Conservation (phyloP, 2,797 vertebrate genomes). For the Echiichthys vipera region DNA sequence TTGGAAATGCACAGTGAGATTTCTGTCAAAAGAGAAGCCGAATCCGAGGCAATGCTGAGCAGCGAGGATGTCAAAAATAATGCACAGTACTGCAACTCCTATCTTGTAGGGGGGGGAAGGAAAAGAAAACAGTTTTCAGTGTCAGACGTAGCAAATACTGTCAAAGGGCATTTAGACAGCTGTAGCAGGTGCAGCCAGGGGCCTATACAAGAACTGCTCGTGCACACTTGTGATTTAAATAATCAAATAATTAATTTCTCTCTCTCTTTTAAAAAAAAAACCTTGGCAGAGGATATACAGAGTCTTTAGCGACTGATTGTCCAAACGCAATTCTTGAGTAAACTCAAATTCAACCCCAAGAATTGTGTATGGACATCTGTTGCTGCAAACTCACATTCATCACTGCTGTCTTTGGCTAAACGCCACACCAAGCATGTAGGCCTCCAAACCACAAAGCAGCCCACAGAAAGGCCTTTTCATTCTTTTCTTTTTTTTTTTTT, state of each 20-base stretch:
- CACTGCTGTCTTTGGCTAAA: conserved; percentile 69
- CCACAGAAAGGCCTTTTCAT: conserved; percentile 39
- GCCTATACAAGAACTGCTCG: conserved; percentile 44
- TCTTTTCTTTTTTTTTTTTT: no score
- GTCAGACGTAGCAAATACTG: conserved; percentile 55
- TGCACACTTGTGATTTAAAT: conserved; percentile 42
- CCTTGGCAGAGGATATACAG: conserved; percentile 51
- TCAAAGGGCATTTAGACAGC: conserved; percentile 58
- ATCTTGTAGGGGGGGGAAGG: neutral
- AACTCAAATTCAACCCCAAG: conserved; percentile 92
- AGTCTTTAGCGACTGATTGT: conserved; percentile 96
- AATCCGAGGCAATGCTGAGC: conserved; percentile 49
- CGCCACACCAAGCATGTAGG: conserved; percentile 54
- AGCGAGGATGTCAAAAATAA: conserved; percentile 52
- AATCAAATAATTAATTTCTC: conserved; percentile 33
- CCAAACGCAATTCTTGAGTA: conserved; percentile 99
- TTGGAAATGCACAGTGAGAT: conserved; percentile 13
- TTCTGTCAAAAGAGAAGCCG: conserved; percentile 6
- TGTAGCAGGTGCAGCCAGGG: conserved; percentile 73
- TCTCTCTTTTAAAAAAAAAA: no score
- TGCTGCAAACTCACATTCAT: conserved; percentile 91
- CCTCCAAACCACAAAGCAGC: conserved; percentile 49
- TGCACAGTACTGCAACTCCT: conserved; percentile 54
- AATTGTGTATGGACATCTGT: conserved; percentile 99
- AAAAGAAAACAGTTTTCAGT: conserved; percentile 26